Percentiles rank a stretch among this genome's conserved stretches.
These are phyloP conservation scores for Paradoxurus hermaphroditus DNA, from an alignment of 2,113 vertebrate genomes.

Conservation along the genomic window DNA sequence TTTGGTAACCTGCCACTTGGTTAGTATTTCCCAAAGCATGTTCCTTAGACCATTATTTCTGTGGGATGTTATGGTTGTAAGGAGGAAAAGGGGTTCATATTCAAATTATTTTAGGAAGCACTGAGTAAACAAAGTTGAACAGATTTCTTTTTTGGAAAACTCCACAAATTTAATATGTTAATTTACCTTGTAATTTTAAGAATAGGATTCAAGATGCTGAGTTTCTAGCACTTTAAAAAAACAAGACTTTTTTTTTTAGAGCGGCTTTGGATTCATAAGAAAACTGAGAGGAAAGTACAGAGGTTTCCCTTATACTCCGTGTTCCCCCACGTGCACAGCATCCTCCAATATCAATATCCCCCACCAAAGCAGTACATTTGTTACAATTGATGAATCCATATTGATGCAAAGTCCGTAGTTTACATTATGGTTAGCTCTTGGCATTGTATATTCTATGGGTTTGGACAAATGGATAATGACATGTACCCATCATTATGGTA, in stretches of 20 bases:
- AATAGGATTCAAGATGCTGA: neutral
- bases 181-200: conserved; percentile 3
- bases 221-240: neutral
- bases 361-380: neutral
- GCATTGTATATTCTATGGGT: neutral
- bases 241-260: neutral
- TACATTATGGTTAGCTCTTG: neutral
- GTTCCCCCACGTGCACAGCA: neutral
- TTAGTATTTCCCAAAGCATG: neutral
- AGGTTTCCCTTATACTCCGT: neutral
- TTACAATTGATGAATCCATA: neutral
- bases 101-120: conserved; percentile 1
- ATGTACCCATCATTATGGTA: neutral
- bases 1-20: neutral
- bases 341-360: neutral
- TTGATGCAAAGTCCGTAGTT: neutral
- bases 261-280: neutral
- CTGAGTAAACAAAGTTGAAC: neutral
- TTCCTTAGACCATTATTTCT: neutral
- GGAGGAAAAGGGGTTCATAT: neutral
- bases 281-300: neutral
- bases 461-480: neutral
- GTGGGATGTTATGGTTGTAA: neutral
- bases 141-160: neutral
- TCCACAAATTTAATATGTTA: neutral